Base-by-base conservation (phyloP, 1,140 invertebrate genomes). In the Chionoecetes opilio region DNA sequence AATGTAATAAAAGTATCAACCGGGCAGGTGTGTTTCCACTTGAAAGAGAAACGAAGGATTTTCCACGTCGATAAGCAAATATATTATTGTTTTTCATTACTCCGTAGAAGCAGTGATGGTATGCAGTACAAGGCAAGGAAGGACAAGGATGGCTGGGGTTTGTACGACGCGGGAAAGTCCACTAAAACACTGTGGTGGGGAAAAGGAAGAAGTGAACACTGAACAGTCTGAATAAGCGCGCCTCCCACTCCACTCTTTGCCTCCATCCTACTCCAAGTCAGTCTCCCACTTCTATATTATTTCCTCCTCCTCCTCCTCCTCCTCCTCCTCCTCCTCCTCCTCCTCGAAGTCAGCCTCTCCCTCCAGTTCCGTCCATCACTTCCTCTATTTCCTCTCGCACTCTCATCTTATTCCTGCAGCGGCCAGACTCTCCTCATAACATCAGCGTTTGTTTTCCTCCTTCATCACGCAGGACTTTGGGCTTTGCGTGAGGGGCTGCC, bases 361-460 rank as follows among this genome's bases (percentile, higher is more conserved):
- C 63, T 26, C 63, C 63, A 21, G 63, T n/a, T 75, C 63, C 63
- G 63, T 75, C 63, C 63, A 75, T 75, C 63, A 75, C 63, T 11
- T 75, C 63, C 63, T 75, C 63, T 75, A 75, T 75, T 75, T 75
- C 63, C 63, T 75, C 63, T 75, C 63, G 8, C 21, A 75, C 63
- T 75, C 63, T 75, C 63, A 75, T 75, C 63, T 75, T 75, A 75
- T 75, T 75, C 63, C 63, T 75, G 63, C 63, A 75, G 63, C 63
- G 63, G 2, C 63, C 63, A 75, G 53, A 63, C 21, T 75, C 63
- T 75, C 63, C 63, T 75, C 63, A 75, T 75, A 75, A 75, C 63
- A 21, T 17, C 63, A 2, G 63, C 63, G 63, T 75, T 75, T 75
- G 63, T 75, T 75, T 75, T 75, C 63, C 63, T n/a, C 63, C 63